Percentiles rank a stretch among this genome's conserved stretches.
Evolutionary conservation across 2,797 vertebrate genomes (phyloP).

Genomic region (Syndactyla subalaris): DNA sequence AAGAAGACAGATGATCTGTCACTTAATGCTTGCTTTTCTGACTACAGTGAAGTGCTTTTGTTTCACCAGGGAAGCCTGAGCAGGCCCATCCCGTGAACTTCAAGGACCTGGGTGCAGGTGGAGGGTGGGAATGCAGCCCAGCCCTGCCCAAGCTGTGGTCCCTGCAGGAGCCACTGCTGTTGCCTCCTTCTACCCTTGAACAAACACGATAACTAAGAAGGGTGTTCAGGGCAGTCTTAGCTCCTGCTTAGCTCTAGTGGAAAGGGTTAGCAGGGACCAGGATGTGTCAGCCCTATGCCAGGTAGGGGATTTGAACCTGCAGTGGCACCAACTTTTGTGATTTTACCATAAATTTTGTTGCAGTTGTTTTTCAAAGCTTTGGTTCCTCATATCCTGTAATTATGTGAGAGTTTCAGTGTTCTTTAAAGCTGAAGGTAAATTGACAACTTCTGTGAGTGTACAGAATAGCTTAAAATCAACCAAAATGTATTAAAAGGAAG

Average conservation of each 20-base stretch:
- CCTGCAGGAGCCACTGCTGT: not conserved
- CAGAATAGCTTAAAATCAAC: not conserved
- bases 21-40: not conserved
- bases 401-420: not conserved
- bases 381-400: not conserved
- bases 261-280: not conserved
- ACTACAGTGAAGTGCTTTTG: not conserved
- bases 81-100: not conserved
- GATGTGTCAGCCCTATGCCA: not conserved
- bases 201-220: not conserved
- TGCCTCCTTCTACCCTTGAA: not conserved
- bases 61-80: not conserved
- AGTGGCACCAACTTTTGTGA: not conserved
- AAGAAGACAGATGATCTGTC: not conserved
- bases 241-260: not conserved
- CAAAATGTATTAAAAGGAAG: not conserved
- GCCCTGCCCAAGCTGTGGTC: not conserved
- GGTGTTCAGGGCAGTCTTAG: not conserved
- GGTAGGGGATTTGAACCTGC: not conserved
- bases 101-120: not conserved
- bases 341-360: not conserved
- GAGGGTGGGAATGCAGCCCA: not conserved
- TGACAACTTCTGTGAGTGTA: slow-evolving; percentile 2
- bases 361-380: slow-evolving; percentile 25
- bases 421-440: slow-evolving; percentile 33